Conservation (phyloP, 2,888 invertebrate species). For the Sarcophaga rosellei region DNA sequence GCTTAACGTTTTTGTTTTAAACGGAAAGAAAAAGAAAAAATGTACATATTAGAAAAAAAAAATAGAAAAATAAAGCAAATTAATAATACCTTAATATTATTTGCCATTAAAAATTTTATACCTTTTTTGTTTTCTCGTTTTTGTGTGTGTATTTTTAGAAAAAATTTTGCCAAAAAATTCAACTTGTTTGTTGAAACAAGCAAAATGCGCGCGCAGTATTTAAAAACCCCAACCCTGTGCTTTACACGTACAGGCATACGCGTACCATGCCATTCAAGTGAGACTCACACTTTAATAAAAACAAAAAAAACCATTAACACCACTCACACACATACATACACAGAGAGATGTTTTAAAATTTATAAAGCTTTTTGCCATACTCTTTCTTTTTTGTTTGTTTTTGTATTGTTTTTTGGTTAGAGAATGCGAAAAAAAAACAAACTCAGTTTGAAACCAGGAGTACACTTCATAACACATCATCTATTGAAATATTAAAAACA, state of each 20-base stretch:
- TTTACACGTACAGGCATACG: neutral
- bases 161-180: slow-evolving; percentile 26
- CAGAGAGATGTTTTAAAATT: neutral
- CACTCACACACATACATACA: slow-evolving; percentile 3
- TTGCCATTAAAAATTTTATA: slow-evolving; percentile 31
- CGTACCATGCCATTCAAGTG: no score
- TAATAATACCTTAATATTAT: slow-evolving; percentile 61
- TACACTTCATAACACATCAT: slow-evolving; percentile 63
- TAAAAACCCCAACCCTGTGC: slow-evolving; percentile 8
- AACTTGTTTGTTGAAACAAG: slow-evolving; percentile 42
- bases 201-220: slow-evolving; percentile 65
- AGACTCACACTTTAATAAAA: slow-evolving; percentile 11
- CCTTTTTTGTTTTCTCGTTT: no score
- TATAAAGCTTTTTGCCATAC: neutral
- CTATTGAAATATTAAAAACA: slow-evolving; percentile 56
- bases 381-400: neutral
- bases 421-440: slow-evolving; percentile 4
- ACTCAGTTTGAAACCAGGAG: slow-evolving; percentile 31
- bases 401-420: slow-evolving; percentile 39
- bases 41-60: slow-evolving; percentile 24
- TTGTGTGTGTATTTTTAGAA: slow-evolving; percentile 53
- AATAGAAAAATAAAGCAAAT: slow-evolving; percentile 25
- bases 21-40: slow-evolving; percentile 14
- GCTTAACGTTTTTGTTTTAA: slow-evolving; percentile 47
- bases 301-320: slow-evolving; percentile 20